These are phyloP conservation scores for Lasioglossum lativentre DNA, from an alignment of 2,888 invertebrate genomes.

Conservation along the genomic window DNA sequence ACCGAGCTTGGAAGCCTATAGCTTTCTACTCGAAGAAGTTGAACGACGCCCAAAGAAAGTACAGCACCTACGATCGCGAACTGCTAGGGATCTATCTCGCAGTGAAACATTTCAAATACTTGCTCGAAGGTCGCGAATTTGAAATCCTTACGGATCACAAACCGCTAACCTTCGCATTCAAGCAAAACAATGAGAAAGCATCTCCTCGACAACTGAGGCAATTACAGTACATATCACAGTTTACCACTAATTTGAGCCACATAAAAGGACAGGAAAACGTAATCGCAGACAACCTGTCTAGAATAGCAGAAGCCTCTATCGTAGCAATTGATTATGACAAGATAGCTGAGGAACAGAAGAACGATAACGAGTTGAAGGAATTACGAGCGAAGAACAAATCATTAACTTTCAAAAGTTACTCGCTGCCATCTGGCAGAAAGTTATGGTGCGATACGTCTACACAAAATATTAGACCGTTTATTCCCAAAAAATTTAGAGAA, in stretches of 20 bases:
- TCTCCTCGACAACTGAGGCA: conserved; percentile 4
- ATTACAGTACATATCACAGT: conserved; percentile 13
- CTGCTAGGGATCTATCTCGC: conserved; percentile 1
- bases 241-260: not conserved
- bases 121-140: conserved; percentile 16
- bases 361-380: too few relatives aligned
- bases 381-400: too few relatives aligned
- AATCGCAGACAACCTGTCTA: not conserved
- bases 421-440: too few relatives aligned
- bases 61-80: conserved; percentile 30
- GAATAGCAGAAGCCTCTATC: too few relatives aligned
- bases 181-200: conserved; percentile 1
- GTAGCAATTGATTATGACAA: too few relatives aligned
- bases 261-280: not conserved
- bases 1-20: conserved; percentile 1
- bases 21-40: conserved; percentile 26
- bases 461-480: too few relatives aligned
- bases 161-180: not conserved
- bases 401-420: too few relatives aligned
- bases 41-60: not conserved
- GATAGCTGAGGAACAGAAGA: too few relatives aligned
- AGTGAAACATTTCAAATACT: conserved; percentile 3
- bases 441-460: too few relatives aligned
- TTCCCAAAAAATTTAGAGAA: too few relatives aligned
- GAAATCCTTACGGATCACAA: conserved; percentile 1